A percentile compares a stretch with the other conserved stretches of the same genome.
phyloP scores from a whole-genome alignment of 2,797 vertebrate species.

The Enteromius argenteus region DNA sequence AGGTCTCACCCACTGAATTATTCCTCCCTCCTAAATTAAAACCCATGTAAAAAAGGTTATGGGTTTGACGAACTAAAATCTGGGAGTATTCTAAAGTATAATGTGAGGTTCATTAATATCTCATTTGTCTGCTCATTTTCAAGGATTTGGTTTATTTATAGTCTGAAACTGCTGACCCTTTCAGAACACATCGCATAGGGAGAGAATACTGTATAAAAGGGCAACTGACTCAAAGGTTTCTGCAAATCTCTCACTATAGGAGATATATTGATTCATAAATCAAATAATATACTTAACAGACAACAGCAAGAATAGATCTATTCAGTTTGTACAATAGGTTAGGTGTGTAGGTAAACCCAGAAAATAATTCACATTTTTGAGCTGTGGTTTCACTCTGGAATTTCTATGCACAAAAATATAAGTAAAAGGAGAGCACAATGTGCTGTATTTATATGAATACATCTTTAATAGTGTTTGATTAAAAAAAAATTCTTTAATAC shows the following conservation, averaged over 20 bases:
- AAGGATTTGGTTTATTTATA: constrained; percentile 43
- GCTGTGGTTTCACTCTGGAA: neutral
- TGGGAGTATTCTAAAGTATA: neutral
- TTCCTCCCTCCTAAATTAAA: constrained; percentile 31
- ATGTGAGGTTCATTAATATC: constrained; percentile 12
- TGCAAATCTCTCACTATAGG: neutral
- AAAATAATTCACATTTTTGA: neutral
- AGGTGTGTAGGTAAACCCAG: neutral
- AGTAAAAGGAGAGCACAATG: neutral
- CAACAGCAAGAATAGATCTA: neutral
- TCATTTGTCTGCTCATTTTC: constrained; percentile 12
- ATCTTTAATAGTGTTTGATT: neutral
- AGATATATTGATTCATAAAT: neutral
- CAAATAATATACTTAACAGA: neutral
- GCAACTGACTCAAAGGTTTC: constrained; percentile 7
- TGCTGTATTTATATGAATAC: neutral
- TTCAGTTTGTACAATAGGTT: too few relatives aligned
- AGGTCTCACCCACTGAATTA: constrained; percentile 19
- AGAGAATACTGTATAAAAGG: constrained; percentile 12
- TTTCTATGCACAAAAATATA: neutral
- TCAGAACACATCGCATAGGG: neutral
- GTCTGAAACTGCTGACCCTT: constrained; percentile 20
- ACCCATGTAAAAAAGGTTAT: neutral
- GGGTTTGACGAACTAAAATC: constrained; percentile 8
- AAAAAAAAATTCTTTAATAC: neutral